Conservation (phyloP, 2,888 invertebrate species). For the Rhaphigaster nebulosa region DNA sequence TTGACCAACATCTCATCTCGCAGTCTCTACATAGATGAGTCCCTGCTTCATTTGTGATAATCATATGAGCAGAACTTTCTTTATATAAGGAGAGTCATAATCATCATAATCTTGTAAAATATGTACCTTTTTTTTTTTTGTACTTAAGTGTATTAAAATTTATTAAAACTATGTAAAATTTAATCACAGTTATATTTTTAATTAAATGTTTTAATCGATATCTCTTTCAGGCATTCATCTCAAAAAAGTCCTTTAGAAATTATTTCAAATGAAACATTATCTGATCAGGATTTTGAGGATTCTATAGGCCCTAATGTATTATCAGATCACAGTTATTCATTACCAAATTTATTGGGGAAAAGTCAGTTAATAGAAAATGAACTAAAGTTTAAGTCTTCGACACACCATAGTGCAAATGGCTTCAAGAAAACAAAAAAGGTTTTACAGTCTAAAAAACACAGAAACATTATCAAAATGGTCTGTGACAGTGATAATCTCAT, state of each 20-base stretch:
- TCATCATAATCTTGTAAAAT: not conserved
- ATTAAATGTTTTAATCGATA: not conserved
- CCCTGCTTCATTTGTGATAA: too few relatives aligned
- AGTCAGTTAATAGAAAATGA: not conserved
- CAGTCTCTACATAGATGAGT: not conserved
- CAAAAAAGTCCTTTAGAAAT: not conserved
- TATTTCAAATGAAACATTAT: not conserved
- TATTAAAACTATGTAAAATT: not conserved
- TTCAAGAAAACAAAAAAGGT: not conserved
- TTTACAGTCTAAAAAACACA: not conserved
- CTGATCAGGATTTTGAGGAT: constrained; percentile 41
- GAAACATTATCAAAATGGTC: constrained; percentile 52
- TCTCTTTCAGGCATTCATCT: constrained; percentile 20
- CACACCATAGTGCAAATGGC: not conserved
- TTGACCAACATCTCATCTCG: too few relatives aligned
- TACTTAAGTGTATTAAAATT: too few relatives aligned
- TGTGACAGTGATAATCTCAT: constrained; percentile 55
- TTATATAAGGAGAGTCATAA: too few relatives aligned
- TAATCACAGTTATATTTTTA: not conserved
- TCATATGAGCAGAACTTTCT: too few relatives aligned
- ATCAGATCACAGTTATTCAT: not conserved
- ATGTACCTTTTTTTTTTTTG: not conserved
- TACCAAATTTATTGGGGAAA: not conserved
- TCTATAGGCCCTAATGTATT: not conserved
- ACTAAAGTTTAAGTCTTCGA: not conserved